These are phyloP conservation scores for Dunckerocampus dactyliophorus DNA, from an alignment of 2,113 vertebrate species.

Conservation along the genomic window DNA sequence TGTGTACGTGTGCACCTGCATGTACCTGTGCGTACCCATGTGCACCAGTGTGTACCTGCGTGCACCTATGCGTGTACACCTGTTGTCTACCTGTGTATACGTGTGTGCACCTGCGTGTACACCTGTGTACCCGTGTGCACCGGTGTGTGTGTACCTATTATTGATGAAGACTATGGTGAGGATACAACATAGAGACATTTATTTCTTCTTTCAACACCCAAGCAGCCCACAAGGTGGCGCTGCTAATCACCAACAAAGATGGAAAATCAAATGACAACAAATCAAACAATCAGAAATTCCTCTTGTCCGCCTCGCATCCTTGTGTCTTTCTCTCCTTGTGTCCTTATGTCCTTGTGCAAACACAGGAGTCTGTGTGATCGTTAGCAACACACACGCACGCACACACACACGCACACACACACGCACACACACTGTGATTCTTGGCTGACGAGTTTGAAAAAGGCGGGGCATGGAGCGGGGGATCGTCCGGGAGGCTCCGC, in stretches of 20 bases:
- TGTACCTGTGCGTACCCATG: too few relatives aligned
- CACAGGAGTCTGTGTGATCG: not conserved
- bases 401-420: not conserved
- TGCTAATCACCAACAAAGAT: slow-evolving; percentile 9
- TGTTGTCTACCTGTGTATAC: too few relatives aligned
- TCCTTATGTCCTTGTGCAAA: not conserved
- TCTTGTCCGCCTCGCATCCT: not conserved
- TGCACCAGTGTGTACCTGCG: too few relatives aligned
- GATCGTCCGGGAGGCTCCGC: not conserved
- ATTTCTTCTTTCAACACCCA: slow-evolving; percentile 57
- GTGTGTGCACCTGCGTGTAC: too few relatives aligned
- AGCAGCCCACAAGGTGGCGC: slow-evolving; percentile 8
- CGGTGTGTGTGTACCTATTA: too few relatives aligned
- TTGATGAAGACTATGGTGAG: slow-evolving; percentile 32
- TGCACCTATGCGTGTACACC: too few relatives aligned
- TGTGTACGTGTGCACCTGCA: too few relatives aligned
- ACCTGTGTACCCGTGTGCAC: too few relatives aligned
- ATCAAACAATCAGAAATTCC: slow-evolving; percentile 3
- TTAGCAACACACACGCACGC: not conserved
- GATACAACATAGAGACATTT: slow-evolving; percentile 69
- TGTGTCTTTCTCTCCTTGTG: not conserved
- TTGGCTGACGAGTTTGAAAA: slow-evolving; percentile 54
- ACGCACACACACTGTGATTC: slow-evolving; percentile 35
- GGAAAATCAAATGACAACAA: slow-evolving; percentile 16
- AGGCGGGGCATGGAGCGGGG: slow-evolving; percentile 6